Base-by-base conservation (phyloP, 2,113 vertebrate genomes). In the Balaeniceps rex region DNA sequence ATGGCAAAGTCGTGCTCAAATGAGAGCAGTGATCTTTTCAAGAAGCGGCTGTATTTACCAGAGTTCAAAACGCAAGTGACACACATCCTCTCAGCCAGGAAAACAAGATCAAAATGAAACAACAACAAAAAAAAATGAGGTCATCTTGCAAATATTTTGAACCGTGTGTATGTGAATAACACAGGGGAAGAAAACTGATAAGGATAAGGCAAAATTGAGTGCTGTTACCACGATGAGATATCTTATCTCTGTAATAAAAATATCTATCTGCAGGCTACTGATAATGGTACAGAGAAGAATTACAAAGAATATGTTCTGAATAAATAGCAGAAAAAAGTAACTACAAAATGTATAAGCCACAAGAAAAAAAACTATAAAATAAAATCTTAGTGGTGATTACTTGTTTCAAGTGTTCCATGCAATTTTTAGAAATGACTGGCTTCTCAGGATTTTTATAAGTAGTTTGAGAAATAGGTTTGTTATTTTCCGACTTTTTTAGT, bases 11-110 rank as follows among this genome's bases (percentile, higher is more conserved):
- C 14, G 9, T 94, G 87, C 95, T 93, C 65, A 57, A 79, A 87
- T 36, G 77, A 91, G 78, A 94, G 89, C 89, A 52, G 63, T 93
- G 94, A 88, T 95, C 82, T 97, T 94, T 91, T 92, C 87, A 95
- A 97, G 95, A 87, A 94, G 87, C 2, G 25, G 36, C 68, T 91
- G 66, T 88, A 74, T 95, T 96, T 95, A 60, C 69, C 89, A 88
- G 87, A 66, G 95, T 71, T 94, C 92, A 87, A 96, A 94, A 86
- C 4, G 19, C 70, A 80, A 95, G 82, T 66, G 93, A 70, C 84
- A 96, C 75, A 34, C 91, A 83, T 96, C 93, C 84, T 83, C 77
- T 79, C 66, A 86, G 78, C 42, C 91, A 94, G 89, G 71, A 86
- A 93, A 93, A 68, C 77, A 40, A 79, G 64, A 85, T 69, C 75